A percentile compares a stretch with the other conserved stretches of the same genome.
Evolutionary conservation across 2,113 vertebrate genomes (phyloP).

Genomic region (Lepidothrix coronata): DNA sequence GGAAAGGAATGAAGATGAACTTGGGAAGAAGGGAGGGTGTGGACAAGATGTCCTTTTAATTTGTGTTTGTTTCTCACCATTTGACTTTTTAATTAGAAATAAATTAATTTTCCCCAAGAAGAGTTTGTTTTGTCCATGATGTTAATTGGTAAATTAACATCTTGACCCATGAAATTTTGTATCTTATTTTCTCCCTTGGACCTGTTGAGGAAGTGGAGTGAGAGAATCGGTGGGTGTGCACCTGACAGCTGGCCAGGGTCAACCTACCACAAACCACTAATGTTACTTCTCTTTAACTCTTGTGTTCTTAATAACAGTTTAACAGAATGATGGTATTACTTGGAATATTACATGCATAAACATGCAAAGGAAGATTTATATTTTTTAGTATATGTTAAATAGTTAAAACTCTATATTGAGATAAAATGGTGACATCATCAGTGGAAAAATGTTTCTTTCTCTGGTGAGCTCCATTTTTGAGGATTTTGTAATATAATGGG

Average conservation of each 20-base stretch:
- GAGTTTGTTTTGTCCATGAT: background rate
- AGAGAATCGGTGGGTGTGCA: background rate
- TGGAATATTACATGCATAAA: background rate
- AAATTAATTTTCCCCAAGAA: background rate
- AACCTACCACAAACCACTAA: background rate
- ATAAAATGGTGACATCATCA: background rate
- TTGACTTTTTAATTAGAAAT: background rate
- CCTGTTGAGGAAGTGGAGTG: background rate
- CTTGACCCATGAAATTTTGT: background rate
- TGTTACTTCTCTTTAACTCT: background rate
- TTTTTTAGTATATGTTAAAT: background rate
- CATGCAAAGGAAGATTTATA: background rate
- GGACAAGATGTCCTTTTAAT: background rate
- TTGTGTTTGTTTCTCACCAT: background rate
- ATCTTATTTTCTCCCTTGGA: background rate
- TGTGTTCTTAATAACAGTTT: background rate
- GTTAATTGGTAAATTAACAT: background rate
- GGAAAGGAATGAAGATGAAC: background rate
- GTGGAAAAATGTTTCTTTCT: background rate
- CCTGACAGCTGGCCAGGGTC: background rate
- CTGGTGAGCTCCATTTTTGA: background rate
- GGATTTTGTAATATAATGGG: background rate
- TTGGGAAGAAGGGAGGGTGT: fast-evolving
- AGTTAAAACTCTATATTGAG: background rate
- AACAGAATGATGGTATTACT: background rate